Evolutionary conservation across 1,140 invertebrate genomes (phyloP).

Genomic region (Musca domestica): DNA sequence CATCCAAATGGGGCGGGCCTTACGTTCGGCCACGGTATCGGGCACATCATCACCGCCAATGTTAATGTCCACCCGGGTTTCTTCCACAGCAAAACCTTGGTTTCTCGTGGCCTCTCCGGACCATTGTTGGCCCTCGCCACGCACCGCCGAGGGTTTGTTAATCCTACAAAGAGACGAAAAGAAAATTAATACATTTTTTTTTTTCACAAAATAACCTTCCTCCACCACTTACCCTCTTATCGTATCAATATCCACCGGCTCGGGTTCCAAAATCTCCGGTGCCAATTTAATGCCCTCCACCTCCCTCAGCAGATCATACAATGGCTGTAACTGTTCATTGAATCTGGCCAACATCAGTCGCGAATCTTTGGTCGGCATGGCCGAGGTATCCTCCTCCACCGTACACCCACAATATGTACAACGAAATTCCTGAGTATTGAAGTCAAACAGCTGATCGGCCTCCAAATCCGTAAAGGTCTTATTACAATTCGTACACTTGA

Average conservation of each 20-base stretch:
- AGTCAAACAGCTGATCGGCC: constrained; percentile 90
- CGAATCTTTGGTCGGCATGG: constrained; percentile 88
- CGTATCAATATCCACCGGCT: constrained; percentile 84
- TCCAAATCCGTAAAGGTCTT: constrained; percentile 91
- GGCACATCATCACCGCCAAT: constrained; percentile 71
- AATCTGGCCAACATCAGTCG: constrained; percentile 86
- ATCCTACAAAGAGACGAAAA: constrained; percentile 26
- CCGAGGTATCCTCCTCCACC: constrained; percentile 92
- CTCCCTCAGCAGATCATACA: constrained; percentile 83
- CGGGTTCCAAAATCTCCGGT: constrained; percentile 90
- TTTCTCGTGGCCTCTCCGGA: constrained; percentile 86
- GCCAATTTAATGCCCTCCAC: constrained; percentile 94
- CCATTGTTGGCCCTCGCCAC: constrained; percentile 64
- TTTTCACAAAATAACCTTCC: constrained; percentile 58
- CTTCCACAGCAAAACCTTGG: constrained; percentile 73
- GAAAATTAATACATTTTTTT: background rate
- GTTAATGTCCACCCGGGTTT: constrained; percentile 83
- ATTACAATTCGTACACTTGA: constrained; percentile 86
- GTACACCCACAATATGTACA: constrained; percentile 86
- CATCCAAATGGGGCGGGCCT: constrained; percentile 94
- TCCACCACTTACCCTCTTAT: constrained; percentile 72
- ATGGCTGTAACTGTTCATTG: constrained; percentile 89
- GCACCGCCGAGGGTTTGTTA: constrained; percentile 37
- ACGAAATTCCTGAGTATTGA: constrained; percentile 78
- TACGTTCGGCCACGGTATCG: constrained; percentile 62